Evolutionary conservation across 1,140 invertebrate genomes (phyloP).

Genomic region (Halictus rubicundus): DNA sequence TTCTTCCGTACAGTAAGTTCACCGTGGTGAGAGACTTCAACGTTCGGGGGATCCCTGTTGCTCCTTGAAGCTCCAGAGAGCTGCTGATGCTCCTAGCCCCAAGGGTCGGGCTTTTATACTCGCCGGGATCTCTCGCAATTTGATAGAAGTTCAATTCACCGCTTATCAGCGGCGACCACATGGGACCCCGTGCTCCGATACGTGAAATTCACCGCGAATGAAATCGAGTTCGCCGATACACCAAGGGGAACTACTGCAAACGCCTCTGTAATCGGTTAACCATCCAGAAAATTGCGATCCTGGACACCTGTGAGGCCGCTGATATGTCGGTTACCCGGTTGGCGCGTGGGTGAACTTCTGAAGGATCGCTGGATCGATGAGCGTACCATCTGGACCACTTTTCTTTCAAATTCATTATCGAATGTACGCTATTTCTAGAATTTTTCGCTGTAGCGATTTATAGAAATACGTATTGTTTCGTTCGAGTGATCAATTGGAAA

Average conservation of each 20-base stretch:
- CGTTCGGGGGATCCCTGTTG: slow-evolving; percentile 20
- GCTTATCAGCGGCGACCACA: slow-evolving; percentile 77
- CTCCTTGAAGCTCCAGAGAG: slow-evolving; percentile 45
- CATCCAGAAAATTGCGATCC: slow-evolving; percentile 62
- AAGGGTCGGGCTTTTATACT: slow-evolving; percentile 70
- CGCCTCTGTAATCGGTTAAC: slow-evolving; percentile 51
- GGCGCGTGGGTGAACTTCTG: slow-evolving; percentile 26
- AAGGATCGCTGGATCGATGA: slow-evolving; percentile 19
- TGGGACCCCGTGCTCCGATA: slow-evolving; percentile 67
- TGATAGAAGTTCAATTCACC: slow-evolving; percentile 74
- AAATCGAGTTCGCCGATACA: slow-evolving; percentile 37
- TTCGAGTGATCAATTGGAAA: too few species aligned
- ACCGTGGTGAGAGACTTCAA: not conserved
- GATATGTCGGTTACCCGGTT: slow-evolving; percentile 24
- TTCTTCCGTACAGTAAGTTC: not conserved
- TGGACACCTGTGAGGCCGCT: slow-evolving; percentile 9
- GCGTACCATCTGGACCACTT: not conserved
- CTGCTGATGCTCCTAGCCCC: slow-evolving; percentile 60
- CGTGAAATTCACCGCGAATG: slow-evolving; percentile 61
- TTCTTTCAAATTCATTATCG: not conserved
- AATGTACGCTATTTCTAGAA: not conserved
- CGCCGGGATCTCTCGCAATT: slow-evolving; percentile 65
- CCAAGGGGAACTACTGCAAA: slow-evolving; percentile 49
- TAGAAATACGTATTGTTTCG: too few species aligned
- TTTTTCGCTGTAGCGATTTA: too few species aligned